phyloP scores from a whole-genome alignment of 2,888 invertebrate species.

The Eupithecia insigniata region DNA sequence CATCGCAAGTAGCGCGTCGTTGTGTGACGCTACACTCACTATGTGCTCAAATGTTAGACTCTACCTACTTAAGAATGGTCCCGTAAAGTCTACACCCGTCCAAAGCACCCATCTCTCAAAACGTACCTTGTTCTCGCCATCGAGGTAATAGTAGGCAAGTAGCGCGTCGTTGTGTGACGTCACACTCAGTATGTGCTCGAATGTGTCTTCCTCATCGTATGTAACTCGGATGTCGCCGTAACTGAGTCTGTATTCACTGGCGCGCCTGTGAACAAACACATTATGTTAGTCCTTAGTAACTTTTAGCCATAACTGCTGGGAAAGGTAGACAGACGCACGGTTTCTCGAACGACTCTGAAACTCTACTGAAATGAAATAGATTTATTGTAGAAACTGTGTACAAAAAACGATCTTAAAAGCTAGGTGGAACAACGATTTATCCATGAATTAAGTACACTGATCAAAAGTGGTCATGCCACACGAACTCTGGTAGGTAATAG shows the following conservation, averaged over 20 bases:
- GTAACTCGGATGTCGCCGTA: constrained; percentile 68
- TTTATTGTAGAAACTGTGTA: no score
- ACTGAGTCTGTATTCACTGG: constrained; percentile 71
- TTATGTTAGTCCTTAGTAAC: not conserved
- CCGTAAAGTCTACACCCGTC: not conserved
- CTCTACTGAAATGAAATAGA: no score
- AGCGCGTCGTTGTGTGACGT: constrained; percentile 94
- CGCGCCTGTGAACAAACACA: constrained; percentile 61
- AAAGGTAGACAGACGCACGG: not conserved
- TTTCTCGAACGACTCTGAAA: no score
- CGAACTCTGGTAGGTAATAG: no score
- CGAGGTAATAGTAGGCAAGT: constrained; percentile 96
- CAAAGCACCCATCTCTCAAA: not conserved
- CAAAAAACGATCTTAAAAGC: no score
- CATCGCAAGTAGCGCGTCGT: constrained; percentile 95
- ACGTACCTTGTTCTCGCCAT: constrained; percentile 91
- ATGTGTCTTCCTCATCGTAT: constrained; percentile 83
- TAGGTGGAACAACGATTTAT: no score
- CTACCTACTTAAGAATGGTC: not conserved
- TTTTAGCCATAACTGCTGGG: not conserved
- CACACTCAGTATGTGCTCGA: constrained; percentile 89
- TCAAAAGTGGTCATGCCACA: no score
- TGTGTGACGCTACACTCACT: constrained; percentile 90
- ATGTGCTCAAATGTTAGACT: constrained; percentile 86
- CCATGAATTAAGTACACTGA: no score